phyloP scores from a whole-genome alignment of 1,140 invertebrate genomes.

The Caenorhabditis latens region DNA sequence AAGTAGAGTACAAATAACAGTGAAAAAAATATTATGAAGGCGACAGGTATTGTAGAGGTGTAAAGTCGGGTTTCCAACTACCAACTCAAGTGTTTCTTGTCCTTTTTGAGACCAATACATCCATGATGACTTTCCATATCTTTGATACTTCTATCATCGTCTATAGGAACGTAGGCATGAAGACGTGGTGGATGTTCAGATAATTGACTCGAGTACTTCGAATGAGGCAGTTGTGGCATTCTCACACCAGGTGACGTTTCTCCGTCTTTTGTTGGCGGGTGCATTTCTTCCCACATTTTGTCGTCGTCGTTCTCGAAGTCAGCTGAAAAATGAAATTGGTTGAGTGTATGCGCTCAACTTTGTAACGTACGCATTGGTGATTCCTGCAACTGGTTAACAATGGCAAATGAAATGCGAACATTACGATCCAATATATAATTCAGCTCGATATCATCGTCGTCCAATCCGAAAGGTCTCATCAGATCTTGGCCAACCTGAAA shows the following conservation, averaged over 20 bases:
- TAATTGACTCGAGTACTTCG: slow-evolving; percentile 26
- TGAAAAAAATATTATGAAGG: background rate
- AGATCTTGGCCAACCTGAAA: slow-evolving; percentile 65
- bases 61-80: background rate
- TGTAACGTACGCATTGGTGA: slow-evolving; percentile 38
- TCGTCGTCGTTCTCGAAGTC: slow-evolving; percentile 49
- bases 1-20: background rate
- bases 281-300: slow-evolving; percentile 34
- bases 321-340: background rate
- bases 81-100: slow-evolving; percentile 36
- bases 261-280: slow-evolving; percentile 3
- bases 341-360: background rate
- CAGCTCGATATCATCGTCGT: slow-evolving; percentile 67
- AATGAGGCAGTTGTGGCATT: slow-evolving; percentile 28
- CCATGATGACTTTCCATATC: slow-evolving; percentile 26
- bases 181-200: slow-evolving; percentile 45
- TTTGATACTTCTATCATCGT: slow-evolving; percentile 9
- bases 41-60: background rate
- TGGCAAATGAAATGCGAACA: slow-evolving; percentile 59
- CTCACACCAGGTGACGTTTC: background rate
- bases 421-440: slow-evolving; percentile 66
- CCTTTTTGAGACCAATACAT: background rate
- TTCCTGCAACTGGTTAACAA: slow-evolving; percentile 45
- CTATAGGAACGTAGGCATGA: slow-evolving; percentile 48
- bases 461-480: slow-evolving; percentile 64